A percentile compares a stretch with the other conserved stretches of the same genome.
Evolutionary conservation across 2,113 vertebrate species (phyloP).

Genomic region (Datnioides undecimradiatus): DNA sequence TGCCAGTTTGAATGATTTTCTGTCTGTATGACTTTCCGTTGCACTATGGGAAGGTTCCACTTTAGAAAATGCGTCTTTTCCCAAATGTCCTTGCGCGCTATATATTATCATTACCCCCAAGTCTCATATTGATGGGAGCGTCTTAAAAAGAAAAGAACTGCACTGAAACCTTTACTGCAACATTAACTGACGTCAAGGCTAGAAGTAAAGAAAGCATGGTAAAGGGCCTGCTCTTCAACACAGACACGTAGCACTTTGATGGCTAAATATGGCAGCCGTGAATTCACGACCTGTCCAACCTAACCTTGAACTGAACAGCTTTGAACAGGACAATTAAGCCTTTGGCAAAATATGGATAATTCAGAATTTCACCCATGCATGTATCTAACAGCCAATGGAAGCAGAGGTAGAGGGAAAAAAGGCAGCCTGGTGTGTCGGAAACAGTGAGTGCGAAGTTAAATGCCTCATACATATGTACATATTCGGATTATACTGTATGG

Average conservation of each 20-base stretch:
- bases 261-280: background rate
- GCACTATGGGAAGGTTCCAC: slow-evolving; percentile 47
- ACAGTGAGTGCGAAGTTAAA: slow-evolving; percentile 32
- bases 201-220: background rate
- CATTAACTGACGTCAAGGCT: slow-evolving; percentile 27
- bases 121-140: background rate
- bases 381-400: slow-evolving; percentile 3
- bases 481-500: slow-evolving; percentile 40
- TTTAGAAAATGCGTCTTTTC: slow-evolving; percentile 55
- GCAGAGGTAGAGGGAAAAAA: slow-evolving; percentile 1
- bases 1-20: slow-evolving; percentile 71
- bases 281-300: slow-evolving; percentile 6
- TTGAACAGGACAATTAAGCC: slow-evolving; percentile 2
- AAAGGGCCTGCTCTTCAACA: slow-evolving; percentile 1
- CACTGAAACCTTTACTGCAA: slow-evolving; percentile 20
- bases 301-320: slow-evolving; percentile 11
- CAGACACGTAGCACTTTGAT: background rate
- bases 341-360: slow-evolving; percentile 24
- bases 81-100: slow-evolving; percentile 21
- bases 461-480: slow-evolving; percentile 59
- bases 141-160: slow-evolving; percentile 10
- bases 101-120: slow-evolving; percentile 22
- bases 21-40: slow-evolving; percentile 53
- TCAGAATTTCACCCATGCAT: slow-evolving; percentile 15
- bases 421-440: background rate